Evolutionary conservation across 2,888 invertebrate genomes (phyloP), one percentile per base, ranked within the genome.

Genomic region (Synanthedon tipuliformis): DNA sequence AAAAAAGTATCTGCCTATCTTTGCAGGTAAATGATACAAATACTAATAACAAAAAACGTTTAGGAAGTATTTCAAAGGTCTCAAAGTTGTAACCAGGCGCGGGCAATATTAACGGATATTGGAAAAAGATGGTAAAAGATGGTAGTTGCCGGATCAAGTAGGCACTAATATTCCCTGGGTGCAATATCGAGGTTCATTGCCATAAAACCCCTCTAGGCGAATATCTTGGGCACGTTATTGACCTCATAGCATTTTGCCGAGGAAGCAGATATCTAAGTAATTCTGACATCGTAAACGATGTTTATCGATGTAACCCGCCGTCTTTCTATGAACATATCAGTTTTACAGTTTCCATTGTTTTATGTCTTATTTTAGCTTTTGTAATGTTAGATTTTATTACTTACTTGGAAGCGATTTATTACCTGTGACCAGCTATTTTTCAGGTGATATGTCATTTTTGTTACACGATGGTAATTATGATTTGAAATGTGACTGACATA

Each of bases 61-160:
- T 34, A 60, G 62, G 65, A 72, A 71, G 68, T 72, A 64, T 73
- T 72, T 66, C 58, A 56, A 68, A 66, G 67, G 68, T 68, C 68
- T 68, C 64, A 66, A 73, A 74, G 69, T 72, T 73, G 71, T 73
- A 69, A 67, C 68, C 62, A 63, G 60, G 56, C 57, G 55, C 60
- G 58, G 60, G 64, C 66, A 69, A 79, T 78, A 77, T 79, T 78
- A 74, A 71, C 75, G 76, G 79, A 79, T 82, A 81, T 83, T 80
- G 79, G 79, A 75, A 78, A 78, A 77, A 77, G 75, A 76, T 75
- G 74, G 72, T 71, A 68, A 74, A 75, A 75, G 75, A 75, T 73
- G 75, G 72, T 69, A 71, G 73, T 75, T 69, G 64, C 66, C 73
- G 77, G 79, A 80, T 81, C 76, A 77, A 71, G 70, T 71, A 73